A percentile compares a stretch with the other conserved stretches of the same genome.
Conservation (phyloP, 92 coral and sea anemone species). For the Pocillopora meandrina region DNA sequence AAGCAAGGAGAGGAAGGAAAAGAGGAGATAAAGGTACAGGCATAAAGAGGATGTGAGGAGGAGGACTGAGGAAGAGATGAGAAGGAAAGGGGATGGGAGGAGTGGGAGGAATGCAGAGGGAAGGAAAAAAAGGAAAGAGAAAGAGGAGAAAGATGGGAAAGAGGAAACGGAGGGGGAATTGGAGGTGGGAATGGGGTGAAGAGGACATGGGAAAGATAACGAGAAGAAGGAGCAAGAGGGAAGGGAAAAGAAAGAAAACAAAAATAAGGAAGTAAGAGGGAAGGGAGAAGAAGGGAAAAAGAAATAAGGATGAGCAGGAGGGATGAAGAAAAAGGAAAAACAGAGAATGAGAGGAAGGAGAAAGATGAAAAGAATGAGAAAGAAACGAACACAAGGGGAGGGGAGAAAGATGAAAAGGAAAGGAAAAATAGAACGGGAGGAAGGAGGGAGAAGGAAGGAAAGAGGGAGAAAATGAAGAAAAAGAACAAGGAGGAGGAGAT, state of each 20-base stretch:
- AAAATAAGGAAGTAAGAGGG: background rate
- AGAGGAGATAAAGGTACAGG: background rate
- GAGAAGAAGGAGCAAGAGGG: background rate
- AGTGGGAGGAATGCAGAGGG: background rate
- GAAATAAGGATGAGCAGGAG: no score
- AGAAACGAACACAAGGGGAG: no score
- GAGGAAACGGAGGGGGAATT: background rate
- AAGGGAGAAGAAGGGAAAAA: background rate
- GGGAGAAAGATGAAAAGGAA: no score
- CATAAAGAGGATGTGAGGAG: background rate
- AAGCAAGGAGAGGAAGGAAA: background rate
- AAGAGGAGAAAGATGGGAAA: background rate
- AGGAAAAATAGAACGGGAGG: no score
- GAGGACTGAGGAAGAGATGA: background rate
- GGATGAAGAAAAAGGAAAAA: no score
- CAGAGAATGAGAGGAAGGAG: no score
- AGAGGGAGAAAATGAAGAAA: no score
- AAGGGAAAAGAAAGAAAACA: no score
- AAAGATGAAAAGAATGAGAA: no score
- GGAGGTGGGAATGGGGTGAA: background rate
- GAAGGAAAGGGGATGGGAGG: background rate
- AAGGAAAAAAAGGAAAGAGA: background rate
- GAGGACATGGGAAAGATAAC: conserved; percentile 1
- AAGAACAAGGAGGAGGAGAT: no score
- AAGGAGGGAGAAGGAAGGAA: no score